Evolutionary conservation across 2,797 vertebrate species (phyloP).

Genomic region (Enteromius trimaculatus): DNA sequence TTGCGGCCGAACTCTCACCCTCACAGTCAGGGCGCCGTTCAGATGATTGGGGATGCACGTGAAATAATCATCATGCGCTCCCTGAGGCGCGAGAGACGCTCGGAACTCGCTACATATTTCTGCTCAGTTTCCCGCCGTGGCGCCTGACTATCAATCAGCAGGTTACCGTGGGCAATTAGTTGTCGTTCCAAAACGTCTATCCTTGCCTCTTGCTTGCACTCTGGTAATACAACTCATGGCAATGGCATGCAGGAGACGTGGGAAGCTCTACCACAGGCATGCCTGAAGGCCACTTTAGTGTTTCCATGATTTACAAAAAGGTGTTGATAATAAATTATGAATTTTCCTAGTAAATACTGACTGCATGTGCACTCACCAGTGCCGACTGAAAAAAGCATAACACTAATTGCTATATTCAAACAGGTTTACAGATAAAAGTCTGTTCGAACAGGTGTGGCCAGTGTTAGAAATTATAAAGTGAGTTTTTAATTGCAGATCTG

Average conservation of each 20-base stretch:
- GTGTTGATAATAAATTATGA: neutral
- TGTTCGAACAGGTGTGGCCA: neutral
- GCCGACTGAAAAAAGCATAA: neutral
- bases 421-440: slow-evolving; percentile 31
- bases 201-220: slow-evolving; percentile 37
- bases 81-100: slow-evolving; percentile 13
- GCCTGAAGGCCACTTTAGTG: slow-evolving; percentile 25
- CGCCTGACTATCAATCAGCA: slow-evolving; percentile 47
- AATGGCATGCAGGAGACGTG: slow-evolving; percentile 48
- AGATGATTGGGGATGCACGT: slow-evolving; percentile 28
- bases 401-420: slow-evolving; percentile 39
- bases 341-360: neutral
- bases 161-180: slow-evolving; percentile 48
- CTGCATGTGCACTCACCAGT: slow-evolving; percentile 13
- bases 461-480: neutral
- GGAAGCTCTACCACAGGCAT: slow-evolving; percentile 39
- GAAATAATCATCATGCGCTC: slow-evolving; percentile 39
- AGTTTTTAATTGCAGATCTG: neutral
- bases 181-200: slow-evolving; percentile 46
- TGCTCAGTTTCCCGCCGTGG: slow-evolving; percentile 28
- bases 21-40: slow-evolving; percentile 18
- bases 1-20: slow-evolving; percentile 9
- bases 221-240: slow-evolving; percentile 35
- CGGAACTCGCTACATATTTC: slow-evolving; percentile 28
- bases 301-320: slow-evolving; percentile 38